Evolutionary conservation across 2,888 invertebrate species (phyloP), one percentile per base, ranked within the genome.

Genomic region (Tillus elongatus): DNA sequence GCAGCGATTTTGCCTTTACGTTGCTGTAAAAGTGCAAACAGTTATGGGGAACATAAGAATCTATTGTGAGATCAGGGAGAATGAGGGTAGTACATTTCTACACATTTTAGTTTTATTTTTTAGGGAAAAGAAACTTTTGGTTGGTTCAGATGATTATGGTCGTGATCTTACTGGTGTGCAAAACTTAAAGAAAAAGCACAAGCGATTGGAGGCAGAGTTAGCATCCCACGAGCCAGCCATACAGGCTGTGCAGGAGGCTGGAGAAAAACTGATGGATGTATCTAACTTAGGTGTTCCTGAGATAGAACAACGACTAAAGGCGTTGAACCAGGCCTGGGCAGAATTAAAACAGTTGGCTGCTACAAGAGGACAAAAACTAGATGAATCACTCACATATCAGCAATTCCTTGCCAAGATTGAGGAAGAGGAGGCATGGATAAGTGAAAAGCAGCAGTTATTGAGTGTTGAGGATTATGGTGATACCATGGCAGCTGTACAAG

Each of bases 341-440:
- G 92, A 95, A 63, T 72, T 97, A 38, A 90, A 90, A 63, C 82
- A 86, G 52, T 68, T 91, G 60, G 87, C 90, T 1, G 82, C 78
- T 0, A 86, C 82, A 39, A 72, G 96, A 37, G 95, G 95, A 14
- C 86, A 90, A 60, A 96, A 95, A 68, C 70, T 98, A 56, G 93
- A 93, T 50, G 95, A 98, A 67, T 92, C 92, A n/a, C 74, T 93
- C 36, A 89, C 86, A 2, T 97, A 92, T 70, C 97, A 98, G 66
- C 93, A 96, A 68, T 98, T 95, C 74, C 70, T 95, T 53, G 93
- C 96, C 37, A 92, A 93, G 66, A 88, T 97, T 10, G 97, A 97
- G 61, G 97, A 97, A 61, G 97, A 98, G 63, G 96, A 96, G 63
- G 95, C 97, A 2, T 98, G 97, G 97, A 95, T 98, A 50, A 80